These are phyloP conservation scores for Beris morrisii DNA, from an alignment of 2,888 invertebrate genomes.

Conservation along the genomic window DNA sequence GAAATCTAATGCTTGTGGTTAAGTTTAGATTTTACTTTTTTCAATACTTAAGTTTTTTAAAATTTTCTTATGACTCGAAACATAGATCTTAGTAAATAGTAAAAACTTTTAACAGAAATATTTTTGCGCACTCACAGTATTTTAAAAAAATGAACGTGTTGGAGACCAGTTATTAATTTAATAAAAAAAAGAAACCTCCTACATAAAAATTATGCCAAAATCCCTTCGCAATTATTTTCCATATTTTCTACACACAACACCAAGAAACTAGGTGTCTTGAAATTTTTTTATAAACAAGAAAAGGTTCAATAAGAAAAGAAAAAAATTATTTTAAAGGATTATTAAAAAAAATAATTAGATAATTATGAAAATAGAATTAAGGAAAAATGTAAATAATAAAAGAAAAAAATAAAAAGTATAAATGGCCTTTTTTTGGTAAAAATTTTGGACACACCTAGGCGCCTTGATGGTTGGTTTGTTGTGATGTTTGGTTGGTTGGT, in stretches of 20 bases:
- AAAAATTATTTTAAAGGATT: neutral
- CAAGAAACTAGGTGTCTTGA: neutral
- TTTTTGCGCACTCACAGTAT: too few relatives aligned
- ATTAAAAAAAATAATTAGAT: constrained; percentile 25
- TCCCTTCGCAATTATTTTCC: neutral
- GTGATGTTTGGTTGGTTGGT: constrained; percentile 21
- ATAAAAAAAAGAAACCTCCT: too few relatives aligned
- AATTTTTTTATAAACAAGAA: constrained; percentile 6
- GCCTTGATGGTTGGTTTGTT: constrained; percentile 33
- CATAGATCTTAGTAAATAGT: too few relatives aligned
- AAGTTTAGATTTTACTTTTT: too few relatives aligned
- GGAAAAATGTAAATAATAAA: constrained; percentile 26
- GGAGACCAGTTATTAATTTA: too few relatives aligned
- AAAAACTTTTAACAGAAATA: too few relatives aligned
- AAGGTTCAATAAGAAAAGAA: constrained; percentile 17
- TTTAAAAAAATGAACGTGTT: too few relatives aligned
- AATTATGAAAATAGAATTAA: constrained; percentile 22
- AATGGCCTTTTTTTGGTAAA: constrained; percentile 29
- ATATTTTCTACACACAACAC: neutral
- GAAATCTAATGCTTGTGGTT: too few relatives aligned
- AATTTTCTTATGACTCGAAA: too few relatives aligned
- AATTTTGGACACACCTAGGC: constrained; percentile 41
- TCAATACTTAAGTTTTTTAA: too few relatives aligned
- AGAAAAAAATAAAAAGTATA: constrained; percentile 4
- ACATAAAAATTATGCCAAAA: too few relatives aligned